These are phyloP conservation scores for Leptopilina clavipes DNA, from an alignment of 1,140 invertebrate genomes.

Conservation along the genomic window DNA sequence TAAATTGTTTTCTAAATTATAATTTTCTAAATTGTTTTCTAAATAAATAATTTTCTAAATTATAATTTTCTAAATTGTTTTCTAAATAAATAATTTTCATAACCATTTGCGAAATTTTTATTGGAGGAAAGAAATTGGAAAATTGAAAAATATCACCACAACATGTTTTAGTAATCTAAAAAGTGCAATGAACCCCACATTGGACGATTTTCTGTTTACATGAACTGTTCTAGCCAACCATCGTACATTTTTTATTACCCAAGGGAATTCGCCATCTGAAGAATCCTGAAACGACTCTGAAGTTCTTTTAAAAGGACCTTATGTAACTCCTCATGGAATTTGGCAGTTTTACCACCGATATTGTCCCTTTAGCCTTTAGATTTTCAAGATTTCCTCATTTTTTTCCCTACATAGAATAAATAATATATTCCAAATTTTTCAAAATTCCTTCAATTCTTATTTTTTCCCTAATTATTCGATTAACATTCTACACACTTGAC, in stretches of 20 bases:
- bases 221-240: constrained; percentile 31
- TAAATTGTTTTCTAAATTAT: too few relatives aligned
- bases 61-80: too few relatives aligned
- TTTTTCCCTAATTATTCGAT: too few relatives aligned
- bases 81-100: not conserved
- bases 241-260: constrained; percentile 31
- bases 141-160: not conserved
- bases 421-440: too few relatives aligned
- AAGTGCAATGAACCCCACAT: constrained; percentile 25
- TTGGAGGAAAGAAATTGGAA: not conserved
- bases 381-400: not conserved
- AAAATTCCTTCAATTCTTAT: too few relatives aligned
- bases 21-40: too few relatives aligned
- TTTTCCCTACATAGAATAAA: not conserved
- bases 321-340: constrained; percentile 16
- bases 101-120: not conserved
- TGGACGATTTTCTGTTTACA: constrained; percentile 26
- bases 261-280: not conserved
- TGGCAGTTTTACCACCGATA: not conserved
- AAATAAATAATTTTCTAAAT: too few relatives aligned
- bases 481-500: too few relatives aligned
- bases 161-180: constrained; percentile 18
- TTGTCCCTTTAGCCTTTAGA: not conserved
- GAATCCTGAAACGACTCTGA: constrained; percentile 20
- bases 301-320: constrained; percentile 23